phyloP scores from a whole-genome alignment of 2,797 vertebrate genomes.

The Crax fasciolata region DNA sequence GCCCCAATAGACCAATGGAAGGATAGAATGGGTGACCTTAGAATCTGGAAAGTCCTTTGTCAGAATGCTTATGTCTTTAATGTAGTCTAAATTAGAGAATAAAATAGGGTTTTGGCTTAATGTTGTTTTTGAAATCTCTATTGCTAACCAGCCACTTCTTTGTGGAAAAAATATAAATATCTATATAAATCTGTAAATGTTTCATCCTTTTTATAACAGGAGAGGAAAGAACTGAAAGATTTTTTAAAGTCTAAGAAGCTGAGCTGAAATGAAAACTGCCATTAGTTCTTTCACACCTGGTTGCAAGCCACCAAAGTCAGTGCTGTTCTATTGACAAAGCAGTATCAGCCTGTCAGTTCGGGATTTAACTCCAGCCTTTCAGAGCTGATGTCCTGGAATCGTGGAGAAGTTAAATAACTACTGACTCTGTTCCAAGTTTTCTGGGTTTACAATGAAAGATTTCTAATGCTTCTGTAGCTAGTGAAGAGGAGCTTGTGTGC shows the following conservation, averaged over 20 bases:
- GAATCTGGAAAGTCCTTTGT: neutral
- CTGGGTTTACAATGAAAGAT: neutral
- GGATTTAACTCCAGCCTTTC: slow-evolving; percentile 17
- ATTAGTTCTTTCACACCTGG: slow-evolving; percentile 55
- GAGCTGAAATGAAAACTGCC: slow-evolving; percentile 13
- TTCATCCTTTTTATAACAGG: neutral
- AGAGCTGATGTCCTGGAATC: slow-evolving; percentile 22
- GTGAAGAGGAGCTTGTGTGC: neutral
- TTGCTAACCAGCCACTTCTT: neutral
- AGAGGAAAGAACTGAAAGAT: neutral
- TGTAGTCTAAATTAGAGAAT: neutral
- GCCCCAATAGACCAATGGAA: neutral
- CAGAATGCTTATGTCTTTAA: neutral
- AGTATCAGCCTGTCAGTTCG: neutral
- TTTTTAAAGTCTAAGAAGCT: slow-evolving; percentile 24
- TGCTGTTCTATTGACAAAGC: slow-evolving; percentile 24
- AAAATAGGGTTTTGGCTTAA: neutral
- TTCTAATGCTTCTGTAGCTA: neutral
- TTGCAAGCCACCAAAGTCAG: slow-evolving; percentile 16
- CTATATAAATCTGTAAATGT: neutral
- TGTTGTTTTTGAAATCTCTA: neutral
- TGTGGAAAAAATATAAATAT: neutral
- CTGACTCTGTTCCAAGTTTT: slow-evolving; percentile 5
- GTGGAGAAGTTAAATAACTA: slow-evolving; percentile 18
- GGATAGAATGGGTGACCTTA: neutral